Evolutionary conservation across 2,888 invertebrate genomes (phyloP).

Genomic region (Rhaphigaster nebulosa): DNA sequence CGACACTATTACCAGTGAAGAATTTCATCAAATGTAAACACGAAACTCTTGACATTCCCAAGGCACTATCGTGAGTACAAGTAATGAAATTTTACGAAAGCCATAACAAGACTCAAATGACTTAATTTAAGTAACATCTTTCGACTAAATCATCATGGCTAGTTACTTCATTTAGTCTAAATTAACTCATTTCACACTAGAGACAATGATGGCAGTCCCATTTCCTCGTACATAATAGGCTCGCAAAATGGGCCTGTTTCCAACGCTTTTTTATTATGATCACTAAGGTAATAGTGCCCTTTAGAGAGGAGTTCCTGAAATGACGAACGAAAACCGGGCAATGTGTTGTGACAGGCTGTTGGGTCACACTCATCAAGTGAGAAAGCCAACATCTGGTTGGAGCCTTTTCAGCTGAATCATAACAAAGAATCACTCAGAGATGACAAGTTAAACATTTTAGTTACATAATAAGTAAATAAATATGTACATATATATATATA

Average conservation of each 20-base stretch:
- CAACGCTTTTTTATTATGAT: neutral
- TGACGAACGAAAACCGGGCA: neutral
- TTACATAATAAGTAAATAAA: too few relatives aligned
- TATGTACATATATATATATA: too few relatives aligned
- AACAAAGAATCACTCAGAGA: neutral
- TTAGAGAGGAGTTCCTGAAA: neutral
- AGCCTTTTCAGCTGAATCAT: neutral
- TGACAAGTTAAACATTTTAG: neutral
- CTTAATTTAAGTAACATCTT: neutral
- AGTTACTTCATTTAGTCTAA: neutral
- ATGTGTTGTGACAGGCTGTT: slow-evolving; percentile 3
- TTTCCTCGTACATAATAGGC: slow-evolving; percentile 2
- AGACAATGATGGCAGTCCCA: neutral
- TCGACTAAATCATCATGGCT: neutral
- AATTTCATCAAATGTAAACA: too few relatives aligned
- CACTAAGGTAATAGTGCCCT: neutral
- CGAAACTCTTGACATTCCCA: too few relatives aligned
- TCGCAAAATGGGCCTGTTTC: neutral
- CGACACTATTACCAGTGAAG: too few relatives aligned
- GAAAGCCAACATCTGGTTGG: slow-evolving; percentile 8
- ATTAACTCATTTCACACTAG: neutral
- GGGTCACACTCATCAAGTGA: neutral
- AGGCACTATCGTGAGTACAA: too few relatives aligned
- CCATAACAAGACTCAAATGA: neutral
- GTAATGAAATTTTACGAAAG: neutral